Base-by-base conservation (phyloP, 2,888 invertebrate genomes). In the Zhuqinia jingwanae region DNA sequence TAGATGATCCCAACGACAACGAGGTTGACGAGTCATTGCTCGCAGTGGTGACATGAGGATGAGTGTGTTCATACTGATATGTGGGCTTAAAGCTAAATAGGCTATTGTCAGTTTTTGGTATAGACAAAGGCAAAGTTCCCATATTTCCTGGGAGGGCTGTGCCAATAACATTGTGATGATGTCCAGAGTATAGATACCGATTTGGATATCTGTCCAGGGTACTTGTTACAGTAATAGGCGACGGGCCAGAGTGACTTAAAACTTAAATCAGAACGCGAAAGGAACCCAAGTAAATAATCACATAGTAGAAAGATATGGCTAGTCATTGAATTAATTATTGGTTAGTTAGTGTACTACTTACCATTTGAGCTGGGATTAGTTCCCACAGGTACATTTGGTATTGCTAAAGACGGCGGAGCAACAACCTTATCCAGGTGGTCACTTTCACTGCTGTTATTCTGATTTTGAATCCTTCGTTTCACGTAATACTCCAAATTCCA, bases 401-500 rank as follows among this genome's bases (percentile, higher is more conserved):
- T 63, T 20, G 88, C 89, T 30, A 91, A 70, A 13, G 90, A 90
- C 13, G 91, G 91, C 36, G 91, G 90, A 1, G 89, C 89, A 3
- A 91, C 91, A 47, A 91, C 91, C 83, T 90, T 90, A 65, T 91
- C 91, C 82, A 91, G 70, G 82, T 91, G 90, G 81, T 91, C 91
- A 78, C 90, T 90, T 60, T 91, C 91, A 63, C 91, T 91, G 58
- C 90, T 90, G 63, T 91, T 90, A 58, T 90, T 90, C 63, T 91
- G 91, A 68, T 90, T 90, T 83, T 91, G 90, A 0, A 89, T 89
- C 89, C 89, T 89, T 17, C 86, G 93, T 91, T 93, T 93, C 45
- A 92, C 92, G 87, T 94, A 93, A 91, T 94, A 95, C 89, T 95
- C 95, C 60, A 94, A 92, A 8, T 36, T 36, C 36, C 36, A 36